Evolutionary conservation across 2,797 vertebrate genomes (phyloP).

Genomic region (Sebastes baramenuke): DNA sequence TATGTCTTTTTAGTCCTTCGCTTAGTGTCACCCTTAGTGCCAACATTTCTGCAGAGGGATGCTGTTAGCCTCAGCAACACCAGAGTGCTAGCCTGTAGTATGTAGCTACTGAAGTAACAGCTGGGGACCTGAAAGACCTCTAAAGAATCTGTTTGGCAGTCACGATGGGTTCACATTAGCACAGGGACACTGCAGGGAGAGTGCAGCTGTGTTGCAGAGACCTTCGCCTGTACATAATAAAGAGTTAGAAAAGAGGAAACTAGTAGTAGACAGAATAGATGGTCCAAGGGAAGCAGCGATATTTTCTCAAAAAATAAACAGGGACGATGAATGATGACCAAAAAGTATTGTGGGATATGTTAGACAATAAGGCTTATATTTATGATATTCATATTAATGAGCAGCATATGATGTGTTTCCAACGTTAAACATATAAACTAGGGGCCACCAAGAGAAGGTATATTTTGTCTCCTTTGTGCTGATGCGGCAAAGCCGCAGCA

Average conservation of each 20-base stretch:
- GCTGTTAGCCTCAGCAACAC: neutral
- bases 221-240: neutral
- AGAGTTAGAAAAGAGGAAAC: conserved; percentile 40
- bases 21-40: neutral
- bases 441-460: neutral
- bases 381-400: conserved; percentile 1
- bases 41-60: neutral
- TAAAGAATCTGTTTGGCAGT: neutral
- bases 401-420: neutral
- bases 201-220: conserved; percentile 2
- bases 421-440: neutral
- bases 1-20: neutral
- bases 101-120: conserved; percentile 19
- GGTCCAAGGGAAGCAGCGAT: conserved; percentile 38
- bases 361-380: neutral
- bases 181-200: neutral
- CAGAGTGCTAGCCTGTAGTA: neutral
- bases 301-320: conserved; percentile 40
- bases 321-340: neutral
- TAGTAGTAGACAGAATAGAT: conserved; percentile 5
- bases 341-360: neutral
- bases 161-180: neutral
- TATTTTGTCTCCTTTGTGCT: neutral
- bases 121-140: conserved; percentile 6
- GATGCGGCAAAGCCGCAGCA: neutral